These are phyloP conservation scores for Syndactyla subalaris DNA, from an alignment of 2,797 vertebrate genomes.

Conservation along the genomic window DNA sequence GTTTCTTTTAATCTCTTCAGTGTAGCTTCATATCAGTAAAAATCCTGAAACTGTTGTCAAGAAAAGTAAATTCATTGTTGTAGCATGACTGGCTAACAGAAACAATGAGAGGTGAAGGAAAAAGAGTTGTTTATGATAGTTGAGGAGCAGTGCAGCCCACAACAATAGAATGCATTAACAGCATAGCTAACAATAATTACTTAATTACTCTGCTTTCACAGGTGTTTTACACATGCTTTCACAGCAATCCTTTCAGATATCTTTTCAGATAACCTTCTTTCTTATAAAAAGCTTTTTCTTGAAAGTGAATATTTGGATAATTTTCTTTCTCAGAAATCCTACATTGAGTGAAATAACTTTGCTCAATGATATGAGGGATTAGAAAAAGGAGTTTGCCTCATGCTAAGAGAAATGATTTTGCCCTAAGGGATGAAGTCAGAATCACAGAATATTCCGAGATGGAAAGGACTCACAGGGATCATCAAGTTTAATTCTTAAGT, in stretches of 20 bases:
- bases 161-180: not conserved
- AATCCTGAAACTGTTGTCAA: not conserved
- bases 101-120: not conserved
- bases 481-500: not conserved
- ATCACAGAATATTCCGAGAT: not conserved
- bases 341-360: not conserved
- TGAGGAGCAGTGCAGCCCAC: fast-evolving
- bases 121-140: not conserved
- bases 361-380: not conserved
- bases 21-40: not conserved
- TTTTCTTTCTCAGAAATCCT: not conserved
- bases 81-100: not conserved
- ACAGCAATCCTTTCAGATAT: not conserved
- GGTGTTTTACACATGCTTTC: not conserved
- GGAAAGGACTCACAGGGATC: not conserved
- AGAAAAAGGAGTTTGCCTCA: not conserved
- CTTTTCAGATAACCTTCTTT: not conserved
- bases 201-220: not conserved
- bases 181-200: not conserved
- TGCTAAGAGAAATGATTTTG: not conserved
- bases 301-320: not conserved
- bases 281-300: not conserved
- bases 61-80: not conserved
- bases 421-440: not conserved
- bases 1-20: not conserved